Conservation (phyloP, 2,888 invertebrate species). For the Octonoba sinensis region DNA sequence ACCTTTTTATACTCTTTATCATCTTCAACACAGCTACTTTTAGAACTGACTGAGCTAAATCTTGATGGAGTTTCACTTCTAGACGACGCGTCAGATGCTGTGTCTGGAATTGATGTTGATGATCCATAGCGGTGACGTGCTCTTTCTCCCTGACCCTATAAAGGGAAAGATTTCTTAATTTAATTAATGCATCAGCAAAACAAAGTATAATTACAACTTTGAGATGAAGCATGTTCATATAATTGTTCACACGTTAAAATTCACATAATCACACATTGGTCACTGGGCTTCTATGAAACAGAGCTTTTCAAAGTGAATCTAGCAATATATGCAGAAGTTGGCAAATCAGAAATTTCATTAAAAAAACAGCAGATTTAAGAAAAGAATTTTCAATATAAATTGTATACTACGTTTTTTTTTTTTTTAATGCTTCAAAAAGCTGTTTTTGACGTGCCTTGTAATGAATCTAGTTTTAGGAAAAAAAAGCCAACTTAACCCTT, state of each 20-base stretch:
- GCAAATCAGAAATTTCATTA: background rate
- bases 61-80: constrained; percentile 50
- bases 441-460: too few species aligned
- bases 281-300: too few species aligned
- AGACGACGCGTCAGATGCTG: constrained; percentile 46
- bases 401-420: too few species aligned
- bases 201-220: background rate
- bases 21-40: constrained; percentile 40
- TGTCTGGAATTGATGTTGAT: constrained; percentile 56
- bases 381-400: background rate
- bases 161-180: background rate
- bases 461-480: too few species aligned
- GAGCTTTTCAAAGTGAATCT: too few species aligned
- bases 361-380: background rate
- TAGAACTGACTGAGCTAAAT: constrained; percentile 31
- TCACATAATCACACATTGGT: too few species aligned
- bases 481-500: too few species aligned
- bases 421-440: too few species aligned
- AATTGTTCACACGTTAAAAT: too few species aligned
- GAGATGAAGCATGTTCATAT: background rate
- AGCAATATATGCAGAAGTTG: too few species aligned
- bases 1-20: constrained; percentile 86
- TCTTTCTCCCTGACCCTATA: constrained; percentile 44
- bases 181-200: background rate
- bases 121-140: constrained; percentile 60